Evolutionary conservation across 2,888 invertebrate genomes (phyloP).

Genomic region (Euplexia lucipara): DNA sequence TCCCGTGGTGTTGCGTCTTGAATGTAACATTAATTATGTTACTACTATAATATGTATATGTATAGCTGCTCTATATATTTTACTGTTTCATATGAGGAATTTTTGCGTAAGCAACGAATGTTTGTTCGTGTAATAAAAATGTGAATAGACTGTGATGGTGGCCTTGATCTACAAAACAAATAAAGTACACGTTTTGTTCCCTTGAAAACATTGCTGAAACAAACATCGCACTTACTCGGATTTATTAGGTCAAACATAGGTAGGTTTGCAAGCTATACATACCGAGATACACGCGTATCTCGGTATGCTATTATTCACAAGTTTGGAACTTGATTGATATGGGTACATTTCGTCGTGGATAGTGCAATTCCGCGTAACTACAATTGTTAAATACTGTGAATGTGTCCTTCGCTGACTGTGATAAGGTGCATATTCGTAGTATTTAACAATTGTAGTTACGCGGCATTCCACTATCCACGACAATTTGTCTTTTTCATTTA

Average conservation of each 20-base stretch:
- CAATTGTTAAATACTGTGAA: no score
- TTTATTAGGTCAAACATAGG: slow-evolving; percentile 32
- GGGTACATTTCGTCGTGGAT: not conserved
- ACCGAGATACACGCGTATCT: not conserved
- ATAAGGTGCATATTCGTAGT: no score
- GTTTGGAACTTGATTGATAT: not conserved
- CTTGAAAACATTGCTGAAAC: slow-evolving; percentile 30
- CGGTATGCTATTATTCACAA: slow-evolving; percentile 1
- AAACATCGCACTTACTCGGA: slow-evolving; percentile 23
- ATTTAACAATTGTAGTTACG: no score
- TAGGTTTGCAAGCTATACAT: not conserved
- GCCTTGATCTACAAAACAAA: slow-evolving; percentile 37
- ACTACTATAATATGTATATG: no score
- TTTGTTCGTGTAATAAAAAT: slow-evolving; percentile 24
- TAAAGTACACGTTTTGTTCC: slow-evolving; percentile 24
- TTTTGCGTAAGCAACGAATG: slow-evolving; percentile 8
- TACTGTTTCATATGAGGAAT: not conserved
- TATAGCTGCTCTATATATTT: not conserved
- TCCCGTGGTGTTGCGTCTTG: no score
- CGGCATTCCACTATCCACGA: no score
- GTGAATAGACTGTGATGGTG: slow-evolving; percentile 6
- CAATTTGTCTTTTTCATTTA: no score
- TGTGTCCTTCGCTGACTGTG: no score
- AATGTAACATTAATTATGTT: no score
- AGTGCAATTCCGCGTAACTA: no score